Percentiles rank a stretch among this genome's conserved stretches.
These are phyloP conservation scores for Balaeniceps rex DNA, from an alignment of 2,113 vertebrate genomes.

Conservation along the genomic window DNA sequence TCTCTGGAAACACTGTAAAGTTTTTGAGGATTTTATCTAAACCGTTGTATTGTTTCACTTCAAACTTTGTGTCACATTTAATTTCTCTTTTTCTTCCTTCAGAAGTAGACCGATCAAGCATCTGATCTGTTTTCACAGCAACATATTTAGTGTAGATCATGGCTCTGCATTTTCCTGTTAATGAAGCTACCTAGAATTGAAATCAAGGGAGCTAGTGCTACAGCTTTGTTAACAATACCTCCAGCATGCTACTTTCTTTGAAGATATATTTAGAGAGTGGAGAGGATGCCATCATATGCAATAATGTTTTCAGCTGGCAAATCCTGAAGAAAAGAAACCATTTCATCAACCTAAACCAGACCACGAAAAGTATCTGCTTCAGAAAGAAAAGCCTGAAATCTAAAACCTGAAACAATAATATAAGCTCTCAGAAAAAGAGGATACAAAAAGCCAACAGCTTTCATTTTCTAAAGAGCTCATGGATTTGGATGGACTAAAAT, in stretches of 20 bases:
- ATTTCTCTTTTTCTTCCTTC: background rate
- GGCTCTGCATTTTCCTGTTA: background rate
- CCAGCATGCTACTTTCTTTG: background rate
- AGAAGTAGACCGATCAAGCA: background rate
- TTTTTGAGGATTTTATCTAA: background rate
- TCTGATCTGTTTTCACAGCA: background rate
- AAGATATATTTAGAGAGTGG: background rate
- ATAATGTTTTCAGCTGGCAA: background rate
- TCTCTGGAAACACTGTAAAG: too few relatives aligned
- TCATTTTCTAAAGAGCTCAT: background rate
- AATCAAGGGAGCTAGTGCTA: background rate
- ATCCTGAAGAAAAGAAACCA: background rate
- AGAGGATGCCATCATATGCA: background rate
- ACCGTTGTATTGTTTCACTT: background rate
- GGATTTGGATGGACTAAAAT: background rate
- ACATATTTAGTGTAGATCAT: background rate
- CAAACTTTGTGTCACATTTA: background rate
- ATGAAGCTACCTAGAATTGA: background rate
- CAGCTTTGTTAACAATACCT: background rate
- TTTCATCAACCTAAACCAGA: background rate
- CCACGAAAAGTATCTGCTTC: background rate
- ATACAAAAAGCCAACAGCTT: background rate
- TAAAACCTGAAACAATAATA: background rate
- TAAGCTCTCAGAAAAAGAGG: background rate
- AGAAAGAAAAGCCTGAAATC: background rate